phyloP scores from a whole-genome alignment of 2,888 invertebrate genomes.

The Agriopis aurantiaria region DNA sequence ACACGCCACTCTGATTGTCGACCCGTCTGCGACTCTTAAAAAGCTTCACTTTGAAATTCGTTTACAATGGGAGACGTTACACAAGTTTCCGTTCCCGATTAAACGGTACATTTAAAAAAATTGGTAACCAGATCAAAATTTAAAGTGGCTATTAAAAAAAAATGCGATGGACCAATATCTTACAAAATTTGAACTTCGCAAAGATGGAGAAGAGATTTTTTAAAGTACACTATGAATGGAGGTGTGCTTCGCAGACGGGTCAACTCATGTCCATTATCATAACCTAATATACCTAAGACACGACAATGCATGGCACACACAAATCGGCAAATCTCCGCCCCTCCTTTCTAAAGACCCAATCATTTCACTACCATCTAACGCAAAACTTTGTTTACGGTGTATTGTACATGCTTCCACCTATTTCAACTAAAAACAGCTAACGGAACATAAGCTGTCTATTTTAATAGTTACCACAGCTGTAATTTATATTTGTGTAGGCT shows the following conservation, averaged over 20 bases:
- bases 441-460: conserved; percentile 66
- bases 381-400: conserved; percentile 63
- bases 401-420: conserved; percentile 75
- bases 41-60: neutral
- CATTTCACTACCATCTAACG: conserved; percentile 67
- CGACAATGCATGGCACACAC: conserved; percentile 71
- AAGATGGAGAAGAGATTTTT: neutral
- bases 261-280: conserved; percentile 43
- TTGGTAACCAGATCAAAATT: too few species aligned
- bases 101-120: neutral
- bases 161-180: too few species aligned
- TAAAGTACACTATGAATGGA: neutral
- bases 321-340: conserved; percentile 61
- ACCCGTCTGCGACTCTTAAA: conserved; percentile 12
- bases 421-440: conserved; percentile 67
- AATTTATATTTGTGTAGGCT: conserved; percentile 26
- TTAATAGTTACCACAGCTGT: conserved; percentile 27
- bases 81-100: neutral
- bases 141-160: too few species aligned
- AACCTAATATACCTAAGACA: conserved; percentile 54
- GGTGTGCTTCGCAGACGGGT: conserved; percentile 45
- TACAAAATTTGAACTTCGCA: neutral
- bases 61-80: neutral
- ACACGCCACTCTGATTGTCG: neutral
- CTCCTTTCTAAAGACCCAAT: conserved; percentile 49